Evolutionary conservation across 2,113 vertebrate genomes (phyloP).

Genomic region (Otis tarda): DNA sequence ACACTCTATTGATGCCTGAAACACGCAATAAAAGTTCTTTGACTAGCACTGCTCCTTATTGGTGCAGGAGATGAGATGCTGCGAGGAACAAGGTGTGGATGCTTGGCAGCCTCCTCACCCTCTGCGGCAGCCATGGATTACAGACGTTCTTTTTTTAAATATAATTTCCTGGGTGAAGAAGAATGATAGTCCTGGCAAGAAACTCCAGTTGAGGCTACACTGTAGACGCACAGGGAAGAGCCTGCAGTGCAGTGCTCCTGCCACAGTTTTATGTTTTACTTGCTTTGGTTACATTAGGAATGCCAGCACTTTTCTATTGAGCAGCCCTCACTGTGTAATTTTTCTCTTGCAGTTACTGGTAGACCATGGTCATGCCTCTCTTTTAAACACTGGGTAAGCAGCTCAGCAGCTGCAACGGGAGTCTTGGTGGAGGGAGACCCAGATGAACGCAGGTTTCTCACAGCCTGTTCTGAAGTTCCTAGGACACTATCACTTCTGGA

Average conservation of each 20-base stretch:
- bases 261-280: not conserved
- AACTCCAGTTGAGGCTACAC: not conserved
- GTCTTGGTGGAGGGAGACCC: not conserved
- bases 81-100: not conserved
- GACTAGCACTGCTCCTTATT: not conserved
- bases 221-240: not conserved
- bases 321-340: not conserved
- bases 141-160: not conserved
- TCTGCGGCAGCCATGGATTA: fast-evolving
- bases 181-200: not conserved
- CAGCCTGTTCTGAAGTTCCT: not conserved
- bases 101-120: not conserved
- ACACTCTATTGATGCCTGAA: not conserved
- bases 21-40: not conserved
- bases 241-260: not conserved
- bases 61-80: fast-evolving
- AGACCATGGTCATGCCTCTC: not conserved
- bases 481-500: not conserved
- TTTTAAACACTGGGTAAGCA: not conserved
- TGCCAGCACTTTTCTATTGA: not conserved
- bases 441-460: not conserved
- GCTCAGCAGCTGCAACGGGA: not conserved
- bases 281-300: not conserved
- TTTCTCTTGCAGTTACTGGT: not conserved
- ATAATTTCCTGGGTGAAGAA: not conserved